Percentiles rank a stretch among this genome's conserved stretches.
Conservation (phyloP, 2,113 vertebrate species). For the Calyptomena viridis region DNA sequence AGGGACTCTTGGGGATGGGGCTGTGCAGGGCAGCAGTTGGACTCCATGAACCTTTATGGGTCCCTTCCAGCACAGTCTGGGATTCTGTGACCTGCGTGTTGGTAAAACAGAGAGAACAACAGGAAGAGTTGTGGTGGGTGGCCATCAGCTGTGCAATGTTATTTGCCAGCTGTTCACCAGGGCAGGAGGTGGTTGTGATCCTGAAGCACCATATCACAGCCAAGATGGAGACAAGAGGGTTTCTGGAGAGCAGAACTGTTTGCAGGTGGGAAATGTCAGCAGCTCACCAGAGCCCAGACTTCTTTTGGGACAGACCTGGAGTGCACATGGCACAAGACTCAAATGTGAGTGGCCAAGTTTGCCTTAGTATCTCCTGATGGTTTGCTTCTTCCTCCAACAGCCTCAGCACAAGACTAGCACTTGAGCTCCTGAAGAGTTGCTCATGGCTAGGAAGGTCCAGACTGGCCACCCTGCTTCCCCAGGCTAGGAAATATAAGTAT, state of each 20-base stretch:
- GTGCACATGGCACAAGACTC: not conserved
- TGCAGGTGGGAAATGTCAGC: not conserved
- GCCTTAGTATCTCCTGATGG: not conserved
- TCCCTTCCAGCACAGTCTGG: not conserved
- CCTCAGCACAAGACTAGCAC: not conserved
- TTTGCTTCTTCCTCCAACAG: not conserved
- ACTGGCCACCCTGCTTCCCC: not conserved
- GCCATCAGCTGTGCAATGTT: not conserved
- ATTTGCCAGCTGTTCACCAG: not conserved
- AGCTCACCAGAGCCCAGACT: not conserved
- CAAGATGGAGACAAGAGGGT: not conserved
- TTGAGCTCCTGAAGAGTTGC: not conserved
- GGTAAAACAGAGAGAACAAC: not conserved
- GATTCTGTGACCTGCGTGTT: not conserved
- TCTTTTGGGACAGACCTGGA: not conserved
- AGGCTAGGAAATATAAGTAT: accelerated
- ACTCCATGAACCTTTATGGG: not conserved
- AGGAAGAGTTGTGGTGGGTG: not conserved
- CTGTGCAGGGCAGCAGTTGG: not conserved
- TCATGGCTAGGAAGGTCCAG: not conserved
- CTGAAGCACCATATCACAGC: not conserved
- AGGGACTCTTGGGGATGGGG: not conserved
- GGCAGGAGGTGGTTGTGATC: not conserved
- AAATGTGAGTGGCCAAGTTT: not conserved
- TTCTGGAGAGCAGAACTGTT: not conserved